Conservation (phyloP, 2,888 invertebrate species). For the Erebia ligea region DNA sequence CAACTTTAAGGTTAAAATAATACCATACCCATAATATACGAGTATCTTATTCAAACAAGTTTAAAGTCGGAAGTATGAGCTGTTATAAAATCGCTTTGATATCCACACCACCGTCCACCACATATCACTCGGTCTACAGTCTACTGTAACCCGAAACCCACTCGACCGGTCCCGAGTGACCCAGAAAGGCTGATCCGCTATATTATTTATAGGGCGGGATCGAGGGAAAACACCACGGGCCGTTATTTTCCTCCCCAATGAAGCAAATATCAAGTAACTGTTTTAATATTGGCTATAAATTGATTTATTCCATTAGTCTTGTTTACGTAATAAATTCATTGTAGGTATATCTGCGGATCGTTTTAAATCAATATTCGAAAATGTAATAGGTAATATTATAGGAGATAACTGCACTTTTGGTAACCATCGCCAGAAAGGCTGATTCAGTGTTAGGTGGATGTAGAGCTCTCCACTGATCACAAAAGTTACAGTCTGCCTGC, state of each 20-base stretch:
- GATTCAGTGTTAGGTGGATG: too few relatives aligned
- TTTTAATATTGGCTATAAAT: constrained; percentile 28
- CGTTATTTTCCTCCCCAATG: constrained; percentile 31
- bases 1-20: neutral
- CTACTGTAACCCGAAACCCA: constrained; percentile 35
- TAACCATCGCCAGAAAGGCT: too few relatives aligned
- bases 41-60: constrained; percentile 3
- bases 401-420: too few relatives aligned
- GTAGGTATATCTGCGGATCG: too few relatives aligned
- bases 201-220: constrained; percentile 40
- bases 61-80: constrained; percentile 7
- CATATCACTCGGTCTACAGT: constrained; percentile 25
- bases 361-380: constrained; percentile 5
- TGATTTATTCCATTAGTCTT: constrained; percentile 17
- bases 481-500: too few relatives aligned
- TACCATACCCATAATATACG: neutral
- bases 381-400: neutral
- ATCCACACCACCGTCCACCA: constrained; percentile 22
- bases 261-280: constrained; percentile 23
- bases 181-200: constrained; percentile 42
- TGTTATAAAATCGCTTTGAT: constrained; percentile 22
- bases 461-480: too few relatives aligned
- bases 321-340: neutral
- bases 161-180: constrained; percentile 39
- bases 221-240: constrained; percentile 23